A percentile compares a stretch with the other conserved stretches of the same genome.
phyloP scores from a whole-genome alignment of 2,113 vertebrate species.

The Malurus melanocephalus region DNA sequence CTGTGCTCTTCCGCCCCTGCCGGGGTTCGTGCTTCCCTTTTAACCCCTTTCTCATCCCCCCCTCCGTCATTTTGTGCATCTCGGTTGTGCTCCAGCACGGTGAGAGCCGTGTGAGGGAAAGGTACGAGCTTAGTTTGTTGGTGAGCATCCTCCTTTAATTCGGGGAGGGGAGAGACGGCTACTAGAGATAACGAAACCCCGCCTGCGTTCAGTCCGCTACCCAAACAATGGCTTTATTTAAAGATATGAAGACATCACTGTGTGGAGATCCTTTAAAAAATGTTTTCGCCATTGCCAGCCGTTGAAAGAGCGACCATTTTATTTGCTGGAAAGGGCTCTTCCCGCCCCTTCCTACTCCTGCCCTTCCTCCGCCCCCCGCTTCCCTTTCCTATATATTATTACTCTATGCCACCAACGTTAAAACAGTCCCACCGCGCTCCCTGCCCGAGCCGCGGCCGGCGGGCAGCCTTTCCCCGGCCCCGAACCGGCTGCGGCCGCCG shows the following conservation, averaged over 20 bases:
- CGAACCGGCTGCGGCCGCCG: not conserved
- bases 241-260: not conserved
- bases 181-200: not conserved
- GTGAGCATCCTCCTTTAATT: not conserved
- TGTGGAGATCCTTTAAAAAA: conserved; percentile 19
- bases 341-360: conserved; percentile 47
- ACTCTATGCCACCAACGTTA: conserved; percentile 30
- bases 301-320: conserved; percentile 19
- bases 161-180: not conserved
- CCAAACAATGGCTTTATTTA: conserved; percentile 14
- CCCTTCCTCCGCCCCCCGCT: not conserved
- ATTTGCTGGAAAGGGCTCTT: conserved; percentile 64
- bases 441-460: not conserved
- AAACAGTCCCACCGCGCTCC: conserved; percentile 23
- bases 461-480: not conserved
- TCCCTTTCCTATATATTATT: conserved; percentile 2
- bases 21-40: not conserved
- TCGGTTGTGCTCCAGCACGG: not conserved
- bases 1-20: not conserved
- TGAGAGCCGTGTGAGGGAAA: not conserved
- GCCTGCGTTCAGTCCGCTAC: not conserved
- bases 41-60: not conserved
- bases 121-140: not conserved
- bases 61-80: conserved; percentile 5
- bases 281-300: conserved; percentile 22